These are phyloP conservation scores for Triplophysa siluroides DNA, from an alignment of 2,113 vertebrate species.

Conservation along the genomic window DNA sequence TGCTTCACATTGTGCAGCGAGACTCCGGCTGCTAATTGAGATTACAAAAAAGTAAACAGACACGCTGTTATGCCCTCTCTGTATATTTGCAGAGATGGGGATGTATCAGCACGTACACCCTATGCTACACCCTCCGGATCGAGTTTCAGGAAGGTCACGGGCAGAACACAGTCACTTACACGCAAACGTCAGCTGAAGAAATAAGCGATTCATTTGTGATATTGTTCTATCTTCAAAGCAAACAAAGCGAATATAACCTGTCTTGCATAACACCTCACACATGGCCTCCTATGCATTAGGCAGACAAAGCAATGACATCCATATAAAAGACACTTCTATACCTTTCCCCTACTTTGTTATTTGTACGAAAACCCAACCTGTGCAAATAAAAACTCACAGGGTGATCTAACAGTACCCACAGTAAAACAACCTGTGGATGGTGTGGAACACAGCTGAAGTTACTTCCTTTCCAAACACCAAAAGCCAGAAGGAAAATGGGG, in stretches of 20 bases:
- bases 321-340: background rate
- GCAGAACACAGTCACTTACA: conserved; percentile 39
- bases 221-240: conserved; percentile 34
- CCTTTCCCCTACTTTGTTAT: background rate
- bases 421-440: conserved; percentile 8
- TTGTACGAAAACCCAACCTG: conserved; percentile 43
- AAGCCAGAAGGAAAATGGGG: background rate
- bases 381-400: conserved; percentile 29
- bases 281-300: conserved; percentile 28
- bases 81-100: conserved; percentile 62
- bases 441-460: background rate
- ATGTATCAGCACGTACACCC: conserved; percentile 56
- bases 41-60: conserved; percentile 76
- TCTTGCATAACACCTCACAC: conserved; percentile 40
- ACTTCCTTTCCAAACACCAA: background rate
- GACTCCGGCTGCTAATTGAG: conserved; percentile 76
- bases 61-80: conserved; percentile 68
- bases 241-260: conserved; percentile 43
- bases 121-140: conserved; percentile 39
- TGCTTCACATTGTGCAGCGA: conserved; percentile 71
- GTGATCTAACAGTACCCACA: background rate
- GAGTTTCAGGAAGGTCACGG: conserved; percentile 54
- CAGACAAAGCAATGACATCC: conserved; percentile 12
- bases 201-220: conserved; percentile 17
- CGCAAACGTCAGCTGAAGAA: conserved; percentile 36